Evolutionary conservation across 2,113 vertebrate species (phyloP).

Genomic region (Empidonax alnorum): DNA sequence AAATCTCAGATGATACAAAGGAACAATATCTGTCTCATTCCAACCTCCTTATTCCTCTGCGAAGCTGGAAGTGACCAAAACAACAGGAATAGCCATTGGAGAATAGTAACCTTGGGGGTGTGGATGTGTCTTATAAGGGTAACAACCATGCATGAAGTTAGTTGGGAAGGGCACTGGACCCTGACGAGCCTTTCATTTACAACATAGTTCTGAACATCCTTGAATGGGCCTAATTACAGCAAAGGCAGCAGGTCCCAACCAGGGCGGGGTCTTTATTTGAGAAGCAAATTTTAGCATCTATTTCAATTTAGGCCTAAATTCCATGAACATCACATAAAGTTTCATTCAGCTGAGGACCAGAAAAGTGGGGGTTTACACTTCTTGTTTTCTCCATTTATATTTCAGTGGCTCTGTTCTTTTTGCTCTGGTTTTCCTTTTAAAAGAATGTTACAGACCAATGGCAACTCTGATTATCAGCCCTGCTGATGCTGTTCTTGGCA

Average conservation of each 20-base stretch:
- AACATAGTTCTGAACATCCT: background rate
- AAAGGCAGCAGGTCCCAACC: background rate
- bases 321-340: background rate
- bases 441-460: background rate
- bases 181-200: background rate
- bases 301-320: background rate
- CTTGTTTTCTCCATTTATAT: background rate
- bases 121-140: background rate
- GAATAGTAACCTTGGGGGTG: accelerated
- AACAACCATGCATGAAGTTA: background rate
- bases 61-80: background rate
- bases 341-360: background rate
- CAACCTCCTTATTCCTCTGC: background rate
- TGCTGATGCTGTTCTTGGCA: conserved; percentile 21
- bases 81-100: background rate
- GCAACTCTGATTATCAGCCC: background rate
- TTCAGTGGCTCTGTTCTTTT: background rate
- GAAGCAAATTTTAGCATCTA: background rate
- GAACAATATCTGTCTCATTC: background rate
- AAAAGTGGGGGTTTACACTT: background rate
- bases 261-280: background rate
- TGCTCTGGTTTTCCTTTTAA: background rate
- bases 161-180: background rate
- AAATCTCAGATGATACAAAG: background rate
- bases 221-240: background rate